Conservation (phyloP, 2,113 vertebrate species). For the Proteles cristata region DNA sequence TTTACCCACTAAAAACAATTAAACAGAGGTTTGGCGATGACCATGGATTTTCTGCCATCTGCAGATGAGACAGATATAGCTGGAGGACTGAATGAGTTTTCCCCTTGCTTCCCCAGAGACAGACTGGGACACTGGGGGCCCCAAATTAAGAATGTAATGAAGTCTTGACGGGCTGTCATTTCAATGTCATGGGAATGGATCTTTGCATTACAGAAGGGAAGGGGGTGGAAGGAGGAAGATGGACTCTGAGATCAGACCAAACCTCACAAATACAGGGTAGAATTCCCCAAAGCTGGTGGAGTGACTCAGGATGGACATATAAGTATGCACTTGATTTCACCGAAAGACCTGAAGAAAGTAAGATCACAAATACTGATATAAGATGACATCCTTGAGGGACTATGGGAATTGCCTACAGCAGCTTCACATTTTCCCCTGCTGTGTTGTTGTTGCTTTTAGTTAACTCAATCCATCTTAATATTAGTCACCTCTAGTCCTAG, state of each 20-base stretch:
- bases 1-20: not conserved
- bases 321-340: not conserved
- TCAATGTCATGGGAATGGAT: not conserved
- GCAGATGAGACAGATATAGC: not conserved
- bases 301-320: accelerated
- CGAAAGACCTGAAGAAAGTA: not conserved
- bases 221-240: not conserved
- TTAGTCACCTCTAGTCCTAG: not conserved
- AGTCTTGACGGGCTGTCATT: not conserved
- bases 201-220: not conserved
- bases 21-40: not conserved
- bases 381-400: not conserved
- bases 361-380: not conserved
- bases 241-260: not conserved
- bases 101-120: not conserved
- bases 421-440: not conserved
- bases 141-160: not conserved
- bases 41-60: not conserved
- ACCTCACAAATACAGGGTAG: not conserved
- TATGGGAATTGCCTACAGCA: not conserved
- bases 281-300: not conserved
- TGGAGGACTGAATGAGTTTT: not conserved
- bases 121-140: not conserved
- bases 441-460: not conserved
- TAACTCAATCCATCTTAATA: not conserved